Evolutionary conservation across 2,888 invertebrate genomes (phyloP).

Genomic region (Cistogaster globosa): DNA sequence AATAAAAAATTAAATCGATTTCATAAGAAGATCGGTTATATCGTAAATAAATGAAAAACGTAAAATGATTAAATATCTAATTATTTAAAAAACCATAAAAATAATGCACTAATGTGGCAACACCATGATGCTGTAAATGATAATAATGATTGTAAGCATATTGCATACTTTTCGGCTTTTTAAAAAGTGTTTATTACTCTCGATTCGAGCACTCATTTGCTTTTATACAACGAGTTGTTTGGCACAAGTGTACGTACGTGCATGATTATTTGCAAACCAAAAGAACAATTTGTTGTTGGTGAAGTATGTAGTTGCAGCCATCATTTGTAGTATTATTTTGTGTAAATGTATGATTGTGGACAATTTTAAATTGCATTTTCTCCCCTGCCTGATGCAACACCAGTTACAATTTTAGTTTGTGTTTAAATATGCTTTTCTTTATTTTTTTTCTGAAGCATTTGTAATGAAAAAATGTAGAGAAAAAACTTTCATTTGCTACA

Average conservation of each 20-base stretch:
- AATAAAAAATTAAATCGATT: no score
- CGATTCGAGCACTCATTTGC: slow-evolving; percentile 67
- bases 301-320: slow-evolving; percentile 11
- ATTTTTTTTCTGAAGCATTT: neutral
- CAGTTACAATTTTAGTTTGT: slow-evolving; percentile 30
- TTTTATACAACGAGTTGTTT: slow-evolving; percentile 12
- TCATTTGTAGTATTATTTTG: slow-evolving; percentile 50
- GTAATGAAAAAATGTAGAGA: neutral
- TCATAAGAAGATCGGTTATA: no score
- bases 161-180: slow-evolving; percentile 74
- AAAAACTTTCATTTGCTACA: slow-evolving; percentile 48
- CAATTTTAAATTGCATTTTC: slow-evolving; percentile 67
- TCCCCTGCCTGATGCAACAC: slow-evolving; percentile 35
- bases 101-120: slow-evolving; percentile 27
- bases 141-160: slow-evolving; percentile 68
- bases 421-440: neutral
- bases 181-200: slow-evolving; percentile 70
- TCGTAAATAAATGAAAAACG: no score
- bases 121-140: slow-evolving; percentile 21
- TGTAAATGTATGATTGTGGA: slow-evolving; percentile 48
- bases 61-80: no score
- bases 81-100: neutral
- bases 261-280: slow-evolving; percentile 23
- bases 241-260: neutral
- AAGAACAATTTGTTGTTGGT: slow-evolving; percentile 30